phyloP scores from a whole-genome alignment of 2,797 vertebrate genomes.

The Neosalanx taihuensis region DNA sequence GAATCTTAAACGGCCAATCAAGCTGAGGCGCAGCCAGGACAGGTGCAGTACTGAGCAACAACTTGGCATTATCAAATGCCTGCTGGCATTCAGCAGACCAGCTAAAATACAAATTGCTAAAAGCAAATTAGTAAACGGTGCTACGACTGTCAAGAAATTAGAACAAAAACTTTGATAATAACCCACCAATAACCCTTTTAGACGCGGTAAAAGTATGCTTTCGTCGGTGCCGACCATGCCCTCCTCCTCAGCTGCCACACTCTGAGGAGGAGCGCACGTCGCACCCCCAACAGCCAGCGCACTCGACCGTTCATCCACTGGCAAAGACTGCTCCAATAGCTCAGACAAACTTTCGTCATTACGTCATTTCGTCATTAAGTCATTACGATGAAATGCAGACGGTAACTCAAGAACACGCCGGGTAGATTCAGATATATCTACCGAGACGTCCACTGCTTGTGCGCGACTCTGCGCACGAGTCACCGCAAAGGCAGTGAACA shows the following conservation, averaged over 20 bases:
- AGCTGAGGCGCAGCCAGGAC: background rate
- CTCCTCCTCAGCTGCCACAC: too few species aligned
- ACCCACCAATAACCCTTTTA: background rate
- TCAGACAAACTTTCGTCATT: background rate
- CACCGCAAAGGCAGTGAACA: constrained; percentile 2
- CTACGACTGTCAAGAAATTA: background rate
- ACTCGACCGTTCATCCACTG: background rate
- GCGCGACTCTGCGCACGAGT: constrained; percentile 1
- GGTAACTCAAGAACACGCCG: background rate
- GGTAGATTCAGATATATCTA: background rate
- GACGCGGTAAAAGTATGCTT: too few species aligned
- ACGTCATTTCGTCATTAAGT: too few species aligned
- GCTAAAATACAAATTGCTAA: too few species aligned
- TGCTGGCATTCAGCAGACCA: background rate
- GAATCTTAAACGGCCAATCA: background rate
- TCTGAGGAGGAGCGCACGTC: too few species aligned
- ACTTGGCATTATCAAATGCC: background rate
- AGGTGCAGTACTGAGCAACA: background rate
- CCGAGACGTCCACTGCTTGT: too few species aligned
- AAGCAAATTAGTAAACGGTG: background rate
- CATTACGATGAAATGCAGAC: background rate
- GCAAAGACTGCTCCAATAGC: background rate
- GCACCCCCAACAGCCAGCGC: too few species aligned
- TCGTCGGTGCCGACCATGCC: too few species aligned
- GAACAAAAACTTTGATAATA: background rate